These are phyloP conservation scores for Venustaconcha ellipsiformis DNA, from an alignment of 1,140 invertebrate species.

Conservation along the genomic window DNA sequence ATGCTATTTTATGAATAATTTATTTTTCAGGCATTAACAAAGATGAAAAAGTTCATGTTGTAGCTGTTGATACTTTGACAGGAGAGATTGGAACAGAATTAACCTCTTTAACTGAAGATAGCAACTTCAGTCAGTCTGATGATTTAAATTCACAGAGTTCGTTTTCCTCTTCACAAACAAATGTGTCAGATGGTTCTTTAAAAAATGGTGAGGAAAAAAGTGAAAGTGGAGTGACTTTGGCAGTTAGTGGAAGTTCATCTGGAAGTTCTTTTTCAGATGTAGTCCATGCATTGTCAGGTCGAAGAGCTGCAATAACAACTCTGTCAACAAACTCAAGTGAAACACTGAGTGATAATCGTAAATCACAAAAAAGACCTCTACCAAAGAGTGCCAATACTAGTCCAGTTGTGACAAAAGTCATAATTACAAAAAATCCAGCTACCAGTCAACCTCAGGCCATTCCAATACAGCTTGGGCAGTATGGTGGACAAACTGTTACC, in stretches of 20 bases:
- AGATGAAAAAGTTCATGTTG: constrained; percentile 37
- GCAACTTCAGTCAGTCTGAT: too few relatives aligned
- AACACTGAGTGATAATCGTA: constrained; percentile 29
- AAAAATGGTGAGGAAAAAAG: too few relatives aligned
- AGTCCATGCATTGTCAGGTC: too few relatives aligned
- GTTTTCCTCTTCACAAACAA: too few relatives aligned
- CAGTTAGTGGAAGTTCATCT: too few relatives aligned
- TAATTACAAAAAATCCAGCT: constrained; percentile 71
- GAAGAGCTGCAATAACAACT: not conserved
- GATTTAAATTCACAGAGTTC: too few relatives aligned
- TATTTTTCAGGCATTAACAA: constrained; percentile 42
- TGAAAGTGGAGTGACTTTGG: too few relatives aligned
- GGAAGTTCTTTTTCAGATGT: too few relatives aligned
- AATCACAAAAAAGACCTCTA: constrained; percentile 43
- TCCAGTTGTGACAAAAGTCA: constrained; percentile 73
- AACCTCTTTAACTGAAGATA: too few relatives aligned
- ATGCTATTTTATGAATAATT: not conserved
- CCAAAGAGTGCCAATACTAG: constrained; percentile 28
- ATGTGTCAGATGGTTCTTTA: too few relatives aligned
- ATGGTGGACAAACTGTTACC: constrained; percentile 36
- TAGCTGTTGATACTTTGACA: constrained; percentile 36
- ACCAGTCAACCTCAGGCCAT: constrained; percentile 60
- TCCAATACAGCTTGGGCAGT: constrained; percentile 46
- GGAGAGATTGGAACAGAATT: constrained; percentile 22
- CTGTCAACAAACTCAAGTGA: constrained; percentile 12